Base-by-base conservation (phyloP, 2,797 vertebrate species). In the Picus viridis region DNA sequence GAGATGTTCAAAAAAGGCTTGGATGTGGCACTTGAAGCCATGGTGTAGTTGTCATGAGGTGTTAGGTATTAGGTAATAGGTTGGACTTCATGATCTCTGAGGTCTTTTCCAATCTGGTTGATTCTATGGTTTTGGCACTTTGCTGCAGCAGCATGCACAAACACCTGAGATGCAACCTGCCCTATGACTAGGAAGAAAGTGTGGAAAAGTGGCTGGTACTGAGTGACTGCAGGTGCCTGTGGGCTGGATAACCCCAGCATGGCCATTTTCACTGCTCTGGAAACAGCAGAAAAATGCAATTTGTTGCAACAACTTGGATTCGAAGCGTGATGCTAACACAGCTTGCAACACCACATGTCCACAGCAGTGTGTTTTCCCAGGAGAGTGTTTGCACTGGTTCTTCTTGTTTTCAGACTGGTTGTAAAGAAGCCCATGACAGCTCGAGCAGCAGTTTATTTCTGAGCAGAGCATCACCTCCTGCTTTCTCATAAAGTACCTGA, bases 391-490 rank as follows among this genome's bases (percentile, higher is more conserved):
- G 8, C 45, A 43, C 20, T 8, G 2, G 6, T 34, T 53, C n/a
- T 54, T 43, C 12, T 65, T 83, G 26, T 43, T 83, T 87, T 57
- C 64, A 76, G 36, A 1, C 22, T 23, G 56, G 17, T 30, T 67
- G 12, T 47, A 43, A 82, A 80, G 57, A 57, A 86, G n/a, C 18
- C 26, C 32, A 1, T 7, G 45, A 47, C 26, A 16, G 2, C 62
- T 77, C 6, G 1, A 82, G 57, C 57, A 87, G 58, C 51, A 61
- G 51, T 67, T 76, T 61, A 30, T 73, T 82, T 91, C 12, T 49
- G 45, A 86, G 75, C 6, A 3, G 34, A 87, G 36, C 71, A 79
- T 70, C 91, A 72, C 81, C 88, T 91, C 93, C 86, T 92, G 51
- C 64, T 90, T 95, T 77, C 63, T 49, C 62, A 39, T 10, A 16